Evolutionary conservation across 2,797 vertebrate species (phyloP).

Genomic region (Cygnus olor): DNA sequence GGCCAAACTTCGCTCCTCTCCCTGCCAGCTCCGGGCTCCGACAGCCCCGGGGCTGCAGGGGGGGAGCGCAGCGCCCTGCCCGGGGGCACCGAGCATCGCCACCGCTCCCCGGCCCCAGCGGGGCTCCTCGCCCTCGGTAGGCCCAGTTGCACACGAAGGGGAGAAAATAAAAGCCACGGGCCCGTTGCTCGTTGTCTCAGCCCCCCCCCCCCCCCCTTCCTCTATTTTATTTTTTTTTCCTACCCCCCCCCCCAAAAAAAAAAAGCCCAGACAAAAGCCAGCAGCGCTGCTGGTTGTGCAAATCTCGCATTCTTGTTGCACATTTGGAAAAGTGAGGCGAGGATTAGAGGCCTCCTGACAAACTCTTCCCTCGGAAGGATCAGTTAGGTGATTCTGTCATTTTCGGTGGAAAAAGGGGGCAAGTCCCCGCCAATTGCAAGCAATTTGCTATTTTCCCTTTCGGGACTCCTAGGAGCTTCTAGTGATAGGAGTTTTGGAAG

Average conservation of each 20-base stretch:
- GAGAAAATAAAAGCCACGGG: constrained; percentile 46
- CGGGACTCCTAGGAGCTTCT: constrained; percentile 50
- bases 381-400: constrained; percentile 41
- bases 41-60: neutral
- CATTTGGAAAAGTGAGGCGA: constrained; percentile 59
- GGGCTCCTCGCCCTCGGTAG: constrained; percentile 7
- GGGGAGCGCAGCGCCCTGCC: neutral
- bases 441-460: constrained; percentile 48
- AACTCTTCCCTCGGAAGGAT: constrained; percentile 53
- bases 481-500: neutral
- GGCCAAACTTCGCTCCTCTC: constrained; percentile 35
- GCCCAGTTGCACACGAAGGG: constrained; percentile 16
- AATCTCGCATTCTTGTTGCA: constrained; percentile 38
- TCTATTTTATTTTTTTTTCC: neutral
- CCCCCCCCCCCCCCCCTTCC: rapidly evolving
- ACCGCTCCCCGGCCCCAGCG: neutral
- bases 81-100: neutral
- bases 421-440: constrained; percentile 1
- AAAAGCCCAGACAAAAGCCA: neutral
- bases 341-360: constrained; percentile 68
- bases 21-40: too few relatives aligned
- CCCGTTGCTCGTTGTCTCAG: neutral
- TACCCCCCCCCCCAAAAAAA: neutral
- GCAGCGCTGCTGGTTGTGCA: constrained; percentile 23
- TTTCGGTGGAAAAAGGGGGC: constrained; percentile 31